phyloP scores from a whole-genome alignment of 2,888 invertebrate species.

The Oscheius onirici region DNA sequence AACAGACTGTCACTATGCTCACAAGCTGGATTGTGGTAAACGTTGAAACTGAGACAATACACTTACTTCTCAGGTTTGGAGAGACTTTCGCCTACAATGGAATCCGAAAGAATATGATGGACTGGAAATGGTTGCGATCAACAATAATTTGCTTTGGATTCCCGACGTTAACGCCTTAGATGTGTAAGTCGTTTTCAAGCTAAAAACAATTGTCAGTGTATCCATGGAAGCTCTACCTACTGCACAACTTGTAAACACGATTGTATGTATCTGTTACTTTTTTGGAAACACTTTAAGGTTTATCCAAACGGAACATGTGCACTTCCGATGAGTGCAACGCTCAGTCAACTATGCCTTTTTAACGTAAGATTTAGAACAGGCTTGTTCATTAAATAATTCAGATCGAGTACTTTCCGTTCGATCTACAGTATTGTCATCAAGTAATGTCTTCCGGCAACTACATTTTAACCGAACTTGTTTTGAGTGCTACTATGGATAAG shows the following conservation, averaged over 20 bases:
- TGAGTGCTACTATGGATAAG: no score
- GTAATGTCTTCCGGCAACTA: slow-evolving; percentile 3
- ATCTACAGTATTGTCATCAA: slow-evolving; percentile 1
- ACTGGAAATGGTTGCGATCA: not conserved
- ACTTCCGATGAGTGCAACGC: not conserved
- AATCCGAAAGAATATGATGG: slow-evolving; percentile 4
- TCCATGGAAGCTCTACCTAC: not conserved
- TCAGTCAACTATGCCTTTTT: slow-evolving; percentile 3
- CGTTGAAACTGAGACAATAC: no score
- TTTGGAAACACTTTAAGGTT: no score
- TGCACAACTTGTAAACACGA: not conserved
- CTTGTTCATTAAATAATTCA: not conserved
- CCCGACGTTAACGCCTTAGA: not conserved
- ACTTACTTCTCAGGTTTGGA: not conserved
- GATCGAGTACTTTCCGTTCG: slow-evolving; percentile 24
- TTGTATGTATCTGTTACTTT: not conserved
- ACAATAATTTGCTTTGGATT: not conserved
- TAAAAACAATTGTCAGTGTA: not conserved
- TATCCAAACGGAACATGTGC: slow-evolving; percentile 1
- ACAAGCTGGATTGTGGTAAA: slow-evolving; percentile 5
- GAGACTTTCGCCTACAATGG: slow-evolving; percentile 16
- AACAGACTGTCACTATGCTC: not conserved
- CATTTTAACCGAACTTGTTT: not conserved
- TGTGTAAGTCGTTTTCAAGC: not conserved
- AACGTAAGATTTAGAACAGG: not conserved